Conservation (phyloP, 2,797 vertebrate genomes). For the Urocyon cinereoargenteus region DNA sequence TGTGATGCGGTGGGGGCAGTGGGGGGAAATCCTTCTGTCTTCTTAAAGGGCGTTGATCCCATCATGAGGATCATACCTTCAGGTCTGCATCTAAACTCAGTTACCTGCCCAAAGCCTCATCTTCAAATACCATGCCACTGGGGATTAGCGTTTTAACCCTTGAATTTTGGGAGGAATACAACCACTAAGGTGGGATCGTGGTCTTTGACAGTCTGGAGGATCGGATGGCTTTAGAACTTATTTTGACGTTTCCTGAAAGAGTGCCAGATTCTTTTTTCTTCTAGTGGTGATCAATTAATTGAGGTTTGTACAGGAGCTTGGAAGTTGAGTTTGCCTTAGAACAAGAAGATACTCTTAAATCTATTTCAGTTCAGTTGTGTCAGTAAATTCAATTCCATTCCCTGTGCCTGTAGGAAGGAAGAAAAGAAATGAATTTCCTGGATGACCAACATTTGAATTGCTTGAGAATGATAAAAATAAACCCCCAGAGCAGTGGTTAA, state of each 20-base stretch:
- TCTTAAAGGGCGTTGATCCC: not conserved
- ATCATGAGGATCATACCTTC: not conserved
- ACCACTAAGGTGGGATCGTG: not conserved
- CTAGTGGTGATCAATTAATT: constrained; percentile 20
- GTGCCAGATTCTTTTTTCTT: not conserved
- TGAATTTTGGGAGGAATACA: not conserved
- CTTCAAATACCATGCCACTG: not conserved
- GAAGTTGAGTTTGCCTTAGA: not conserved
- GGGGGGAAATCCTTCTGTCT: not conserved
- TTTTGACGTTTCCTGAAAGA: not conserved
- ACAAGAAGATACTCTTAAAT: constrained; percentile 46
- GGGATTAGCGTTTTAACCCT: not conserved
- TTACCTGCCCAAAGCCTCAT: not conserved
- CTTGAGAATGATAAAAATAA: constrained; percentile 62
- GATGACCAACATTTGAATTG: constrained; percentile 65
- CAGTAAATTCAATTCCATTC: constrained; percentile 62
- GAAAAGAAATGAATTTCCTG: constrained; percentile 67
- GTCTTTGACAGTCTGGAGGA: not conserved
- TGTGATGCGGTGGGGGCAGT: too few relatives aligned
- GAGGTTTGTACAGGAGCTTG: not conserved
- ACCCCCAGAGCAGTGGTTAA: constrained; percentile 57
- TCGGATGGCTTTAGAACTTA: not conserved
- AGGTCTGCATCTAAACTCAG: not conserved
- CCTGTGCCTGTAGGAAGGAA: constrained; percentile 51
- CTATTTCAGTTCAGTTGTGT: constrained; percentile 17